Evolutionary conservation across 2,797 vertebrate genomes (phyloP), one percentile per base, ranked within the genome.

Genomic region (Chelmon rostratus): DNA sequence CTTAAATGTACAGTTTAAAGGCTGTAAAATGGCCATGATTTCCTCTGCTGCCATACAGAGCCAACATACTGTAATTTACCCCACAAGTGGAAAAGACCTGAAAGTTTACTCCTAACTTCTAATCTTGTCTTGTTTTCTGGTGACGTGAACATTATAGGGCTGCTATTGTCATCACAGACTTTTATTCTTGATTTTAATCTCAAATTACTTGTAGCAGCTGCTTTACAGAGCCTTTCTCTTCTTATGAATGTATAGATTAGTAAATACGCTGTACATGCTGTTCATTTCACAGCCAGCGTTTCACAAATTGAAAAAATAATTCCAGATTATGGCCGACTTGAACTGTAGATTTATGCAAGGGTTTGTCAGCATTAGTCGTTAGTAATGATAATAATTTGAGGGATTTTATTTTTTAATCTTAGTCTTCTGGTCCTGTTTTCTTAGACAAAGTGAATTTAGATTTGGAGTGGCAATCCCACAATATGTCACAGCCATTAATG

Each of bases 401-500:
- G 2, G 19, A 8, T 37, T 35, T 15, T 57, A 8, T 23, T 44
- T 58, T 42, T n/a, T 25, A 11, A 53, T 18, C 15, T 47, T n/a
- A 3, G 11, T 66, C 67, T n/a, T 28, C 35, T 62, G 16, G n/a
- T 59, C 8, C 21, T 68, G 59, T 57, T 2, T 63, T 52, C 25
- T 44, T 13, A 44, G 44, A n/a, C n/a, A 2, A 35, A 73, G n/a
- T 15, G 21, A 63, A 10, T 73, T 47, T 16, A 18, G 11, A 49
- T 42, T 44, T 8, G 58, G 40, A 23, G 15, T 6, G 7, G 12
- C 38, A 69, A 21, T 64, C 28, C 37, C 8, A 12, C 58, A 23
- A 78, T 65, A 58, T 76, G 52, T 74, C 47, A 37, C 4, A 1
- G 67, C 33, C 56, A 46, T 62, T 21, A 57, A 73, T 56, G 59